Percentiles rank a stretch among this genome's conserved stretches.
Evolutionary conservation across 2,113 vertebrate genomes (phyloP).

Genomic region (Periophthalmus modestus): DNA sequence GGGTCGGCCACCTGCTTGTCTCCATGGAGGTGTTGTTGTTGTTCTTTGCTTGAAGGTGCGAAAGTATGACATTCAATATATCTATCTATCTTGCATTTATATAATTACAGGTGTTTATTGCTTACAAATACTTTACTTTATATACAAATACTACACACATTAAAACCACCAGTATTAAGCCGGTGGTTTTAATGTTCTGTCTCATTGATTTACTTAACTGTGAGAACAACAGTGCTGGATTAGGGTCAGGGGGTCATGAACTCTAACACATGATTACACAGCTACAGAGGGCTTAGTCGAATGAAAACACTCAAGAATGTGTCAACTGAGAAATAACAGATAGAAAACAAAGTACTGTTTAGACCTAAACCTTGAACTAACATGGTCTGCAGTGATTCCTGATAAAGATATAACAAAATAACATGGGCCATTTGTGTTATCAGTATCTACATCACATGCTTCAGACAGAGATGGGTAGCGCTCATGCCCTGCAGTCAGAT

Average conservation of each 20-base stretch:
- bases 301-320: conserved; percentile 1
- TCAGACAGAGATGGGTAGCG: conserved; percentile 10
- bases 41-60: too few relatives aligned
- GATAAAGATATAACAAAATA: neutral
- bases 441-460: conserved; percentile 20
- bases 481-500: neutral
- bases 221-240: conserved; percentile 7
- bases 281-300: conserved; percentile 1
- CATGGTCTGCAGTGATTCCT: neutral
- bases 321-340: neutral
- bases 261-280: conserved; percentile 1
- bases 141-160: too few relatives aligned
- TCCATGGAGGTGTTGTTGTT: too few relatives aligned
- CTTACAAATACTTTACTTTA: too few relatives aligned
- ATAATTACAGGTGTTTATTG: too few relatives aligned
- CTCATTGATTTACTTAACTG: neutral
- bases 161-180: neutral
- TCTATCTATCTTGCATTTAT: too few relatives aligned
- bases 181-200: neutral
- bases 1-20: too few relatives aligned
- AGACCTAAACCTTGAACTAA: conserved; percentile 1
- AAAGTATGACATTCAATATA: too few relatives aligned
- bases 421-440: neutral
- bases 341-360: neutral
- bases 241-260: conserved; percentile 15